Base-by-base conservation (phyloP, 2,888 invertebrate genomes). In the Prosopocoilus inquinatus region DNA sequence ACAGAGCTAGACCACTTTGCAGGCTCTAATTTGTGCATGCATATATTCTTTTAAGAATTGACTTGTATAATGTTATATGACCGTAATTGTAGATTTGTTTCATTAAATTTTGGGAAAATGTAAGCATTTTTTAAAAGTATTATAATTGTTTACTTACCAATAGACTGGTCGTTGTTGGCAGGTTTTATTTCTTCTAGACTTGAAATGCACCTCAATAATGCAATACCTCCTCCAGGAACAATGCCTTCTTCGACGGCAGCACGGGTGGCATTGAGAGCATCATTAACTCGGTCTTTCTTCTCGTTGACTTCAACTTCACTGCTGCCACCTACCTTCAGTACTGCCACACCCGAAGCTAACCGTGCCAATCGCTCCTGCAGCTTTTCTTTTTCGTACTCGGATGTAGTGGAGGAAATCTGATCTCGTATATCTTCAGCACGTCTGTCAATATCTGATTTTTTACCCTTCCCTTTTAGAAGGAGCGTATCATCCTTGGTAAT, bases 231-330 rank as follows among this genome's bases (percentile, higher is more conserved):
- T 33, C 80, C 80, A 43, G 80, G 74, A 12, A 81, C 79, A 55
- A 81, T 78, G 48, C 80, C 80, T 67, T 80, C 80, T 66, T 79
- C 80, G 44, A 81, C 76, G 47, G 80, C 80, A 35, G 80, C 80
- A 39, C 78, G 68, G 1, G 80, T 81, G 1, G 80, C 80, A 64
- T 78, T 75, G 56, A 81, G 64, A 2, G 80, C 80, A 65, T 80
- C 80, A 55, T 78, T 79, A 3, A 80, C 79, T 34, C 80, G 70
- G 57, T 78, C 78, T 64, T 80, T 80, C 63, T 78, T 78, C 63
- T 80, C 80, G 60, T 79, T 80, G 12, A 81, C 75, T 66, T 81
- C 80, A 9, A 79, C 77, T 66, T 80, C 80, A 60, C 78, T 79
- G 60, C 78, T 77, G 5, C 77, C 80, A 45, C 81, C 81, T 8